These are phyloP conservation scores for Aphelocoma californica DNA, from an alignment of 2,797 vertebrate genomes.

Conservation along the genomic window DNA sequence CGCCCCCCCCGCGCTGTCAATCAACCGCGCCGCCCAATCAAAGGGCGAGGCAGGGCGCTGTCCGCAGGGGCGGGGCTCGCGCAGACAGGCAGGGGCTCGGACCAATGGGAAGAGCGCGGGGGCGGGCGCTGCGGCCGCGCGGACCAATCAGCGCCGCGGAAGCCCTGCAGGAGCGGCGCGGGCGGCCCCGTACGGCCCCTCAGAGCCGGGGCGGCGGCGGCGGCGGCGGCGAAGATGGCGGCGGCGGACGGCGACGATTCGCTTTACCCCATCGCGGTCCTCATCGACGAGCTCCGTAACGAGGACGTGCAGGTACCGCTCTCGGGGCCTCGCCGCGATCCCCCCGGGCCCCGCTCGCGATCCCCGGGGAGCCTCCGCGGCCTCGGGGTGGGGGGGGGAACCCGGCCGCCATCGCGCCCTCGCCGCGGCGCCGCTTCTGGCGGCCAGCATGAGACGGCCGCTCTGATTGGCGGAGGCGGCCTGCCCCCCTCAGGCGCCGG, in stretches of 20 bases:
- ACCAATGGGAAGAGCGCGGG: rapidly evolving
- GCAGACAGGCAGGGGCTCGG: rapidly evolving
- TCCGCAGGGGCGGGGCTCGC: rapidly evolving
- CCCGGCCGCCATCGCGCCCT: background rate
- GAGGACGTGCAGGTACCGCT: background rate
- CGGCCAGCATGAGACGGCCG: background rate
- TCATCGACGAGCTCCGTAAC: background rate
- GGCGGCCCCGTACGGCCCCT: background rate
- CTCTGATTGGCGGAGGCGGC: background rate
- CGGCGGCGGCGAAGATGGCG: conserved; percentile 69
- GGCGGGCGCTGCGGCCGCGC: rapidly evolving
- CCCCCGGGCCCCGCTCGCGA: too few relatives aligned
- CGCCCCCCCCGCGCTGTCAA: rapidly evolving
- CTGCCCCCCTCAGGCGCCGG: background rate
- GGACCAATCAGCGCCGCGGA: background rate
- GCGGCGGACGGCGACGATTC: conserved; percentile 78
- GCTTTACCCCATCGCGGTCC: conserved; percentile 67
- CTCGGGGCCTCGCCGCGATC: background rate
- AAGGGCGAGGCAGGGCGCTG: rapidly evolving
- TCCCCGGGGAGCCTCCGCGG: too few relatives aligned
- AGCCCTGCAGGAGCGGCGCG: background rate
- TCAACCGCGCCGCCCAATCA: rapidly evolving
- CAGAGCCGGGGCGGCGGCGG: background rate
- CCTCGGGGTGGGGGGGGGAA: too few relatives aligned
- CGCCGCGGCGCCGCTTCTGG: background rate